Conservation (phyloP, 2,797 vertebrate genomes). For the Mormyrops attenuatus region DNA sequence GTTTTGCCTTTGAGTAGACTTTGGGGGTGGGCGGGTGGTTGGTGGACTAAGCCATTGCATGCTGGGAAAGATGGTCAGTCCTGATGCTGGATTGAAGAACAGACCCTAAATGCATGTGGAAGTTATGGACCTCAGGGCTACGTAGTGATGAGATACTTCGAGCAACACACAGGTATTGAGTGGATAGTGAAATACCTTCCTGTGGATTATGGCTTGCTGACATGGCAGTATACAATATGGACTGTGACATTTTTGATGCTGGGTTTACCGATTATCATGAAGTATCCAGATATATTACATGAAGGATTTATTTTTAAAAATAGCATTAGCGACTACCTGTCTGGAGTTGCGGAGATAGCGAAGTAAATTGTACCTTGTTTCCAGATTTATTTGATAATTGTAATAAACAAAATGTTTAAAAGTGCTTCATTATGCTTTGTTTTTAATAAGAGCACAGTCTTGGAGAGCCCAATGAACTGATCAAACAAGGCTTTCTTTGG, state of each 20-base stretch:
- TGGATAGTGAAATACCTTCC: background rate
- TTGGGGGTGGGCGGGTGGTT: background rate
- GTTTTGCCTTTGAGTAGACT: conserved; percentile 21
- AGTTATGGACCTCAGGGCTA: background rate
- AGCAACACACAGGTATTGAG: background rate
- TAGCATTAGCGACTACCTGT: background rate
- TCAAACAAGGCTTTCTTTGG: background rate
- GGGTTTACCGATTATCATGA: background rate
- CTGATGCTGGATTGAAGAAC: background rate
- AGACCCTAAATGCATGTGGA: background rate
- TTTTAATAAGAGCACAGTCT: background rate
- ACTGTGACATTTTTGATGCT: background rate
- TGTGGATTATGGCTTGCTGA: background rate
- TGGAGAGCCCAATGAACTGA: background rate
- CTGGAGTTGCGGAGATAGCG: background rate
- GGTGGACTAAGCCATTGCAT: background rate
- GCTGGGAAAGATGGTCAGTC: background rate
- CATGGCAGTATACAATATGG: background rate
- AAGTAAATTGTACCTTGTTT: background rate
- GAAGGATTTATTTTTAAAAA: background rate
- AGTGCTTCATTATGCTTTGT: background rate
- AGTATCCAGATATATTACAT: background rate
- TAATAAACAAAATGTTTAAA: background rate
- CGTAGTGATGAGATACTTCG: background rate
- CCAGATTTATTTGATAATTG: background rate